phyloP scores from a whole-genome alignment of 2,888 invertebrate genomes.

The Platycnemis pennipes region DNA sequence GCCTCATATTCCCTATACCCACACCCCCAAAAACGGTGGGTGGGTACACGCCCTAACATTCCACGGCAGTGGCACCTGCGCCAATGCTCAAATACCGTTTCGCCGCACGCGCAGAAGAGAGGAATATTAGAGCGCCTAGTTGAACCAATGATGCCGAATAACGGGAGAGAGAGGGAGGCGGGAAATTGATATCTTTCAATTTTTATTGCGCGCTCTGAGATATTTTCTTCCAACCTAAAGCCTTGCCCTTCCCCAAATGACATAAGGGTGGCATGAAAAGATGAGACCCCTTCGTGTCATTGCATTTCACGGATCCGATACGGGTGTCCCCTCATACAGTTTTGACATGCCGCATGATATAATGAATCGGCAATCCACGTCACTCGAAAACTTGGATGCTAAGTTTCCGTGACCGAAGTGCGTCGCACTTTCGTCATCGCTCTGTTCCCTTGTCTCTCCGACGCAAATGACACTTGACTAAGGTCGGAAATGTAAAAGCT shows the following conservation, averaged over 20 bases:
- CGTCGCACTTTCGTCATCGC: neutral
- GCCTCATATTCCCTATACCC: neutral
- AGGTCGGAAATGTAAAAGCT: neutral
- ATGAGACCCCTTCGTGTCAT: neutral
- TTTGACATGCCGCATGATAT: neutral
- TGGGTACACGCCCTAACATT: neutral
- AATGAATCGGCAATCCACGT: neutral
- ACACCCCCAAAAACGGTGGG: neutral
- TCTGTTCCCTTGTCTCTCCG: neutral
- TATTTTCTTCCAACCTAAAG: neutral
- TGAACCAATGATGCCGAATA: constrained; percentile 39
- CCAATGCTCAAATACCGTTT: constrained; percentile 35
- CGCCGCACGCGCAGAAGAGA: neutral
- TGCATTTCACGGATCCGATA: neutral
- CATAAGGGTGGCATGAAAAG: neutral
- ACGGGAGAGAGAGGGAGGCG: neutral
- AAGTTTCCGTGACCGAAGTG: neutral
- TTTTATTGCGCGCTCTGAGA: neutral
- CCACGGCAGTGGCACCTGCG: constrained; percentile 43
- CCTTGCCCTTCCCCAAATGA: neutral
- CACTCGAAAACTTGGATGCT: neutral
- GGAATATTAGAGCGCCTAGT: constrained; percentile 23
- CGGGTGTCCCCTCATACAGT: too few relatives aligned
- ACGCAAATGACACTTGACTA: neutral
- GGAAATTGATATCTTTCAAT: constrained; percentile 47